A percentile compares a stretch with the other conserved stretches of the same genome.
Conservation (phyloP, 2,888 invertebrate species). For the Drosophila heteroneura region DNA sequence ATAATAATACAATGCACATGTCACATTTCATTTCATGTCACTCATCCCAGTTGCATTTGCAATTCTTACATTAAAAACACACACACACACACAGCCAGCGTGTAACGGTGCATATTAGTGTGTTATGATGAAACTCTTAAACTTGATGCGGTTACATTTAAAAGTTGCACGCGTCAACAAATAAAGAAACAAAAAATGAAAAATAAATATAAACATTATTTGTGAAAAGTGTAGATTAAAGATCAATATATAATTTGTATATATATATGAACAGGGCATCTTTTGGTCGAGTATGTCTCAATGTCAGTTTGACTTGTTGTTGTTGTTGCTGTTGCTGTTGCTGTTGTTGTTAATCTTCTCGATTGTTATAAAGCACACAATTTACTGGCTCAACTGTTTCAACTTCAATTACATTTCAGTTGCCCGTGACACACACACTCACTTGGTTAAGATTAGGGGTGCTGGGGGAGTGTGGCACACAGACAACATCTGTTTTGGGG, state of each 20-base stretch:
- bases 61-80: slow-evolving; percentile 5
- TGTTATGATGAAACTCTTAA: background rate
- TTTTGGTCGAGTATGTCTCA: background rate
- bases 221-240: background rate
- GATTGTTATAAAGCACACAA: slow-evolving; percentile 56
- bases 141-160: background rate
- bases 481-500: slow-evolving; percentile 37
- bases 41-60: slow-evolving; percentile 16
- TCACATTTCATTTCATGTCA: slow-evolving; percentile 30
- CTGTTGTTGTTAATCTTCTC: slow-evolving; percentile 25
- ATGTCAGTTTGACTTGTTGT: slow-evolving; percentile 7
- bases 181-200: too few species aligned
- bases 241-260: background rate
- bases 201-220: background rate
- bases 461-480: slow-evolving; percentile 2
- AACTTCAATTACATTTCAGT: slow-evolving; percentile 66
- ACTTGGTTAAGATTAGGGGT: too few species aligned
- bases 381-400: slow-evolving; percentile 72
- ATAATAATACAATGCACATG: slow-evolving; percentile 40
- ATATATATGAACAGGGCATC: background rate
- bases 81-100: background rate
- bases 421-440: slow-evolving; percentile 17
- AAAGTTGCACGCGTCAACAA: too few species aligned
- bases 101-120: slow-evolving; percentile 10
- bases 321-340: slow-evolving; percentile 21